Evolutionary conservation across 2,888 invertebrate genomes (phyloP).

Genomic region (Lydus trimaculatus): DNA sequence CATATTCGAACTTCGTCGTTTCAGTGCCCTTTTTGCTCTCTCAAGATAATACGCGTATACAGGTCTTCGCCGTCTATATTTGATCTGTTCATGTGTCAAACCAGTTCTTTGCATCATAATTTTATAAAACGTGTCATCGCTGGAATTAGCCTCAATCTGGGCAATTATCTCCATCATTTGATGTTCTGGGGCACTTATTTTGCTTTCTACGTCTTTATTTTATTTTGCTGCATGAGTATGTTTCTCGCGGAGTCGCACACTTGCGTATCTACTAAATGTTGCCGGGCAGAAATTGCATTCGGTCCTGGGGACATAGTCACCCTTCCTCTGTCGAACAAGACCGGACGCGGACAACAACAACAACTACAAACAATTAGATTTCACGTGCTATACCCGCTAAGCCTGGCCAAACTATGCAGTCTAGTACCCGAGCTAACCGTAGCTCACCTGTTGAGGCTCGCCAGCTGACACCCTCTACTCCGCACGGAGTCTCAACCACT

Average conservation of each 20-base stretch:
- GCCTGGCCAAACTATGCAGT: too few relatives aligned
- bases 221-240: background rate
- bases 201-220: conserved; percentile 14
- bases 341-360: too few relatives aligned
- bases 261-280: background rate
- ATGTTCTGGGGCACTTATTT: background rate
- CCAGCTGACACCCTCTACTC: too few relatives aligned
- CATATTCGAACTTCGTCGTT: too few relatives aligned
- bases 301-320: background rate
- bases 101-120: conserved; percentile 16
- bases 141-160: conserved; percentile 62
- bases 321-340: background rate
- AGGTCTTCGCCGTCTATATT: background rate
- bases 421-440: too few relatives aligned
- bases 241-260: background rate
- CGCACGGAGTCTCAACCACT: too few relatives aligned
- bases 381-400: too few relatives aligned
- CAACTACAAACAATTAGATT: too few relatives aligned
- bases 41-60: background rate
- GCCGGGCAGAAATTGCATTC: background rate
- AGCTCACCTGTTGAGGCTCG: too few relatives aligned
- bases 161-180: background rate
- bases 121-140: conserved; percentile 5
- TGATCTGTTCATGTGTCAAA: background rate
- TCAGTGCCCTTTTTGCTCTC: background rate